A percentile compares a stretch with the other conserved stretches of the same genome.
Conservation (phyloP, 2,797 vertebrate species). For the Podarcis lilfordi region DNA sequence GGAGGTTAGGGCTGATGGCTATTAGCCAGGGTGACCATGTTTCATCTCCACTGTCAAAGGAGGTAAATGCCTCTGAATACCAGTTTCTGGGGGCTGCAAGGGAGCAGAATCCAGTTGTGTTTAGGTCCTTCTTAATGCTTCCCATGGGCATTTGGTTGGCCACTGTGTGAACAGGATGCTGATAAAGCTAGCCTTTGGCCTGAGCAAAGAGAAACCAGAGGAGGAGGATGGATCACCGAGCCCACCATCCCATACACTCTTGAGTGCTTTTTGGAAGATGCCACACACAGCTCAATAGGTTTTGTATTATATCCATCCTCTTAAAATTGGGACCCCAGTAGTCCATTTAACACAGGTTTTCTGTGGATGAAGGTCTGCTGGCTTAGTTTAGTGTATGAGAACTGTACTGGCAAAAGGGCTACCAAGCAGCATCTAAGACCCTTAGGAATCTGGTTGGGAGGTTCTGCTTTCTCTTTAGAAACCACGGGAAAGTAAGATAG, state of each 20-base stretch:
- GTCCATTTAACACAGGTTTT: neutral
- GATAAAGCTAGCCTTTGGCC: no score
- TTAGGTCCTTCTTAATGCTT: no score
- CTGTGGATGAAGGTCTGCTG: neutral
- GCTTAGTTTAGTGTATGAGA: neutral
- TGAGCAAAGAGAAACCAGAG: neutral
- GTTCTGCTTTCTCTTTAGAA: neutral
- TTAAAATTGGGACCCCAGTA: neutral
- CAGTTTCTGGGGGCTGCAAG: no score
- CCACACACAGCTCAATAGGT: neutral
- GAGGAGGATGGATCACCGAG: no score
- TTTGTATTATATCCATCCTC: no score
- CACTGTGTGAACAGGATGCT: no score
- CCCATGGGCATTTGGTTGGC: no score
- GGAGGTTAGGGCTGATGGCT: no score
- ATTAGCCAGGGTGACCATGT: no score
- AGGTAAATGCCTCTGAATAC: no score
- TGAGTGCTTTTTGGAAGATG: neutral
- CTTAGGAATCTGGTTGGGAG: neutral
- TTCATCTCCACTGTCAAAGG: no score
- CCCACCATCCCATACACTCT: neutral
- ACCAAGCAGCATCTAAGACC: neutral
- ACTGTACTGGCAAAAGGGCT: neutral
- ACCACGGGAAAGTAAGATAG: neutral
- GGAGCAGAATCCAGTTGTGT: no score